Base-by-base conservation (phyloP, 1,140 invertebrate species). In the Condylostylus longicornis region DNA sequence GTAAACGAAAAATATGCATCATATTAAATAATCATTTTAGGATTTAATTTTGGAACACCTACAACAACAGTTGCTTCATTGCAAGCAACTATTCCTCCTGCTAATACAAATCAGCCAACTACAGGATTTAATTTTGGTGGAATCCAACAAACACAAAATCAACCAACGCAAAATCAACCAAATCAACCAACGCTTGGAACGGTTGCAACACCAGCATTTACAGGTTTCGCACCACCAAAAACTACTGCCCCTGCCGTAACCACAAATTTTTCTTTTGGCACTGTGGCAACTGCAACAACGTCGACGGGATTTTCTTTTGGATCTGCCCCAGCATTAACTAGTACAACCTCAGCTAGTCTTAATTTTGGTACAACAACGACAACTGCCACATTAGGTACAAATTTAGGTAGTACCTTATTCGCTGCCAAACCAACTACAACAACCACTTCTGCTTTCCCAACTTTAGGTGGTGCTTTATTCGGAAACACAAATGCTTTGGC, bases 321-420 rank as follows among this genome's bases (percentile, higher is more conserved):
- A 39, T 48, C 49, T 1, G 20, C 38, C 25, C 14, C 27, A 9
- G 25, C 48, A 44, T 33, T 38, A 9, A 33, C 50, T 12, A 45
- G 52, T 0, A 41, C 52, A 12, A 25, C 43, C 12, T 49, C 49
- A 31, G 51, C 57, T 47, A 48, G 42, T 45, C 39, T 54, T 46
- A 43, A 52, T 48, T 44, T 62, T 40, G 44, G 53, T 8, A 55
- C 54, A 12, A 51, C 39, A 22, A 50, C 38, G 15, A 18, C 33
- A 19, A 36, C 41, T 23, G 37, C 32, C n/a, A n/a, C n/a, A n/a
- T n/a, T n/a, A n/a, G n/a, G n/a, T 6, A 37, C 35, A 19, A 22
- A 31, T 33, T 25, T 20, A 28, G 45, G 21, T 49, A 18, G 23
- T 35, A 18, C 7, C 37, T 18, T 30, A 33, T 9, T 17, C 30